Conservation (phyloP, 2,888 invertebrate genomes). For the Siphlonurus alternatus region DNA sequence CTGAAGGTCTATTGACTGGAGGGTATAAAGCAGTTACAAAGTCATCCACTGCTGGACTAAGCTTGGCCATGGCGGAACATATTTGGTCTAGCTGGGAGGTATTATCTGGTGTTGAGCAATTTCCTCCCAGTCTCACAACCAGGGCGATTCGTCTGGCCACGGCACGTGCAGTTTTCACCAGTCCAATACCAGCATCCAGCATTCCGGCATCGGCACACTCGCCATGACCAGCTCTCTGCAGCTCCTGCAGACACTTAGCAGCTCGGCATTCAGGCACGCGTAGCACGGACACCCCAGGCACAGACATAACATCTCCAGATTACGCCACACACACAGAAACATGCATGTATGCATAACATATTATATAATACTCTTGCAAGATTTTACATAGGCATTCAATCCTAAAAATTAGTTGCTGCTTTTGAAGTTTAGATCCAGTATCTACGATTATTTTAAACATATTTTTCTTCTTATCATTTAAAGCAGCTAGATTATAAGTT, state of each 20-base stretch:
- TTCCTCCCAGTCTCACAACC: conserved; percentile 9
- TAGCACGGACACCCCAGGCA: neutral
- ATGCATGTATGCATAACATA: too few relatives aligned
- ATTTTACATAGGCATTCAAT: too few relatives aligned
- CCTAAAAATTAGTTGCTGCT: too few relatives aligned
- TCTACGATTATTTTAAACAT: too few relatives aligned
- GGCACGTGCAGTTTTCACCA: conserved; percentile 13
- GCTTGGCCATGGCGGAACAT: conserved; percentile 1
- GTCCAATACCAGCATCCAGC: conserved; percentile 9
- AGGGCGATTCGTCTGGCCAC: conserved; percentile 9
- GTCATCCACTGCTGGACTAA: conserved; percentile 15
- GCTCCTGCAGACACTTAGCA: conserved; percentile 1
- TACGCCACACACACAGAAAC: too few relatives aligned
- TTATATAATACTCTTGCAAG: too few relatives aligned
- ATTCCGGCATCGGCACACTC: neutral
- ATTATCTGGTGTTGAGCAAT: conserved; percentile 10
- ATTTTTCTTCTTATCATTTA: too few relatives aligned
- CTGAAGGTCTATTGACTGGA: conserved; percentile 12
- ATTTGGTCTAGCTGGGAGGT: conserved; percentile 13
- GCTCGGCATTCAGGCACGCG: neutral
- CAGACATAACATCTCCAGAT: too few relatives aligned
- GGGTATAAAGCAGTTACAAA: conserved; percentile 13
- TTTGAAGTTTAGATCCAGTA: too few relatives aligned
- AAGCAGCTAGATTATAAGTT: too few relatives aligned
- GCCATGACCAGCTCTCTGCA: neutral